phyloP scores from a whole-genome alignment of 2,797 vertebrate species.

The Nyctibius grandis region DNA sequence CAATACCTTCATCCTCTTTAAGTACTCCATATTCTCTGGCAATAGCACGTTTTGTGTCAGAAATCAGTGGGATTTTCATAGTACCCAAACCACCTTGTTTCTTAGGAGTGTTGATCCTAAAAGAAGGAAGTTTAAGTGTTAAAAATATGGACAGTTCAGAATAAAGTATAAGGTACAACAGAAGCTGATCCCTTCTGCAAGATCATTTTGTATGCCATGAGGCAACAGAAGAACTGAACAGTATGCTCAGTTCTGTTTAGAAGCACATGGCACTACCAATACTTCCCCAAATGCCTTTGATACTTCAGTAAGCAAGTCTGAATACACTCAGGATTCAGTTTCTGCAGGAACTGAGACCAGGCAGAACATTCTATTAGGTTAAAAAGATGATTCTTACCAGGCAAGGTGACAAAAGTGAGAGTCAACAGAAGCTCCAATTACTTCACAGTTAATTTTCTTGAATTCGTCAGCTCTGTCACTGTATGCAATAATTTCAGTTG shows the following conservation, averaged over 20 bases:
- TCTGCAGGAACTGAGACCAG: not conserved
- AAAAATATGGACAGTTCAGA: not conserved
- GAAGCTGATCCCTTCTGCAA: not conserved
- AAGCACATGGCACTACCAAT: not conserved
- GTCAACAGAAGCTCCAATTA: constrained; percentile 94
- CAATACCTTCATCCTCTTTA: constrained; percentile 94
- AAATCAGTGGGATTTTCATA: constrained; percentile 92
- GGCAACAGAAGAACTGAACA: not conserved
- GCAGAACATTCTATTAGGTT: not conserved
- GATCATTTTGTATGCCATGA: not conserved
- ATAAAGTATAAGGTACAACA: not conserved
- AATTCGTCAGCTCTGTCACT: constrained; percentile 92
- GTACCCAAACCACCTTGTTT: constrained; percentile 92
- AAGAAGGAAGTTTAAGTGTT: not conserved
- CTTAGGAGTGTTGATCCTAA: constrained; percentile 89
- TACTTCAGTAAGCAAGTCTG: not conserved
- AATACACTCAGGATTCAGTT: not conserved
- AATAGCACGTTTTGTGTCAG: constrained; percentile 86
- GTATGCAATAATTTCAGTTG: constrained; percentile 97
- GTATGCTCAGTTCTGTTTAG: not conserved
- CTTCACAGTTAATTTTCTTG: constrained; percentile 90
- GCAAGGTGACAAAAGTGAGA: constrained; percentile 95
- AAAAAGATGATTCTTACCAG: constrained; percentile 78
- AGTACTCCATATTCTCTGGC: constrained; percentile 90
- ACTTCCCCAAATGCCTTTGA: not conserved